Evolutionary conservation across 2,888 invertebrate species (phyloP).

Genomic region (Holacanthella duospinosa): DNA sequence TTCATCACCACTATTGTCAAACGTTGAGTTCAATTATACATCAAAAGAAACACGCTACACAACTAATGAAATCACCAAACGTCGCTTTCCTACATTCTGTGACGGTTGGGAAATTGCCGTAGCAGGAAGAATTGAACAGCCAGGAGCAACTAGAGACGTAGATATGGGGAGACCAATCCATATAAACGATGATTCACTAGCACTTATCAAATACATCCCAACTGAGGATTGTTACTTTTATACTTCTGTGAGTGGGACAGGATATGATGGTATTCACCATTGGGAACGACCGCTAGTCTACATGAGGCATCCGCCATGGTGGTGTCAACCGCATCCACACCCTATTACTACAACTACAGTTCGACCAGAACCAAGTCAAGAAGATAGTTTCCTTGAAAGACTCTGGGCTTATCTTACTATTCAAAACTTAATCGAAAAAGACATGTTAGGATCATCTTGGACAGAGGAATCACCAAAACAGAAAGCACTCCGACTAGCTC

Average conservation of each 20-base stretch:
- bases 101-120: slow-evolving; percentile 41
- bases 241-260: slow-evolving; percentile 18
- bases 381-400: slow-evolving; percentile 39
- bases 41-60: slow-evolving; percentile 24
- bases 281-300: slow-evolving; percentile 19
- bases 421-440: slow-evolving; percentile 36
- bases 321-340: slow-evolving; percentile 39
- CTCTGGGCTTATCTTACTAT: slow-evolving; percentile 41
- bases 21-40: slow-evolving; percentile 55
- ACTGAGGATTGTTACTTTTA: not conserved
- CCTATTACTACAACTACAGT: slow-evolving; percentile 8
- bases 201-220: not conserved
- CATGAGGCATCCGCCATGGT: slow-evolving; percentile 18
- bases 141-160: not conserved
- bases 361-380: slow-evolving; percentile 5
- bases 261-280: slow-evolving; percentile 25
- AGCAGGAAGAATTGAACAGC: slow-evolving; percentile 36
- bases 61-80: slow-evolving; percentile 35
- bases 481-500: slow-evolving; percentile 38
- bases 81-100: slow-evolving; percentile 39
- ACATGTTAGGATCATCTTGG: not conserved
- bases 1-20: slow-evolving; percentile 55
- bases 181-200: not conserved
- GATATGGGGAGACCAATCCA: not conserved
- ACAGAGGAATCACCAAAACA: slow-evolving; percentile 27